A percentile compares a stretch with the other conserved stretches of the same genome.
These are phyloP conservation scores for Germaria angustata DNA, from an alignment of 2,888 invertebrate species.

Conservation along the genomic window DNA sequence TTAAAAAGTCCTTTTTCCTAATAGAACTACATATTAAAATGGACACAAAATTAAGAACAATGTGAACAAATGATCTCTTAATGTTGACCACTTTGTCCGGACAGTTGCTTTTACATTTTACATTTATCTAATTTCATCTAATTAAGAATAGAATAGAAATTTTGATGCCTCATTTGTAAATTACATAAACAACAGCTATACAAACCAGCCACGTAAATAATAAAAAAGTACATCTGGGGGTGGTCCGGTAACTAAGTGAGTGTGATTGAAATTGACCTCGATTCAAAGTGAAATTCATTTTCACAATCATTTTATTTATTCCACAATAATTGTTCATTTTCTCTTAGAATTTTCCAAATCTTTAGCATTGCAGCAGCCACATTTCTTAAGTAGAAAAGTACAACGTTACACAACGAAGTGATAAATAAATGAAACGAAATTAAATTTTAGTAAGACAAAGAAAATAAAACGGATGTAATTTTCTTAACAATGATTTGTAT, in stretches of 20 bases:
- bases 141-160: constrained; percentile 1
- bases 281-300: constrained; percentile 66
- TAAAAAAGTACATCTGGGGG: neutral
- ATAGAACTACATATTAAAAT: too few species aligned
- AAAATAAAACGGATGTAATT: constrained; percentile 58
- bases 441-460: constrained; percentile 44
- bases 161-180: constrained; percentile 21
- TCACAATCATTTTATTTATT: constrained; percentile 25
- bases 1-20: too few species aligned
- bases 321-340: neutral
- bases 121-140: neutral
- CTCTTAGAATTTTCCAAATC: neutral
- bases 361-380: neutral
- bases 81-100: neutral
- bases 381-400: constrained; percentile 8
- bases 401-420: constrained; percentile 29
- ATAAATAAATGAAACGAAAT: constrained; percentile 51
- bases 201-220: neutral
- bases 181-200: neutral
- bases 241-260: constrained; percentile 20
- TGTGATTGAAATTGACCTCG: constrained; percentile 61
- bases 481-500: constrained; percentile 48
- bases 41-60: too few species aligned
- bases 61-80: neutral
- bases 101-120: neutral